Evolutionary conservation across 2,888 invertebrate genomes (phyloP), one percentile per base, ranked within the genome.

Genomic region (Dasypogon diadema): DNA sequence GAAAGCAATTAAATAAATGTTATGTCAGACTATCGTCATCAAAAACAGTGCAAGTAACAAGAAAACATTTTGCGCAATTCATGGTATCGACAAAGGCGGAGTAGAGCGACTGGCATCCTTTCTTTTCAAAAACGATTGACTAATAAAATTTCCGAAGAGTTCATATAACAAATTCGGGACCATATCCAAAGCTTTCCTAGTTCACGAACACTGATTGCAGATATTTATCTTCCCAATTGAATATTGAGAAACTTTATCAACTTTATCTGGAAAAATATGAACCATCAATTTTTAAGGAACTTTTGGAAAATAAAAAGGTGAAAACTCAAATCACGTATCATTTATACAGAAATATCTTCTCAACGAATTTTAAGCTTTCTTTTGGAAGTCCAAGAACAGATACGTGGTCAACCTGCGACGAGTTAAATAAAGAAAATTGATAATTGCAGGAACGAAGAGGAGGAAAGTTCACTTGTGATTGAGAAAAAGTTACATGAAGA

Each of bases 321-420:
- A 56, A 56, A n/a, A 22, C 56, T 21, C 8, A 24, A 24, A 26
- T 56, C 10, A 56, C 22, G n/a, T 56, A 56, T 56, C 2, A 56
- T 3, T 56, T 5, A 18, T 56, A 34, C n/a, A 30, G 34, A 37
- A 16, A 42, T 34, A 34, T 34, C 37, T 65, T 65, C 22, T 18
- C 18, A 42, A 46, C 34, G 21, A 65, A 37, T 37, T 65, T 65
- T 18, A 65, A 65, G 37, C 21, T 37, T 65, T 21, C 65, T 46
- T 65, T 65, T 65, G 65, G 65, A 21, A 37, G 10, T 21, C 42
- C 65, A 26, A 58, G 46, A 65, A 34, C 18, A 34, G 42, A 65
- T 42, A 65, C 65, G n/a, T 65, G 65, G 12, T 14, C 37, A 42
- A 65, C 42, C 34, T 65, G 42, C 46, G 46, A 65, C 37, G 22